Conservation (phyloP, 2,797 vertebrate genomes). For the Catharus ustulatus region DNA sequence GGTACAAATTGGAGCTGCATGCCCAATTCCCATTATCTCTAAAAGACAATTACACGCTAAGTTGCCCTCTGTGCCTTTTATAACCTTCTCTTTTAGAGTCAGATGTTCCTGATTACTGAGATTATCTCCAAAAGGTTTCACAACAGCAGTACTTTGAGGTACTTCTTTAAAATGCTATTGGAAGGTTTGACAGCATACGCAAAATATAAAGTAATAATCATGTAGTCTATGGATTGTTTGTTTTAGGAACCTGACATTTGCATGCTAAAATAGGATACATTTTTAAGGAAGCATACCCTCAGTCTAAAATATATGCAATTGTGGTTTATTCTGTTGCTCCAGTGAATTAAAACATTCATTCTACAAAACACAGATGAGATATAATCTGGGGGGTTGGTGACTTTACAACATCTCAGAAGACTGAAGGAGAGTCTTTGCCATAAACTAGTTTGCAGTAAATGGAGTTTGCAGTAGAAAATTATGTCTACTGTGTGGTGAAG, state of each 20-base stretch:
- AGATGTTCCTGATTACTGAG: conserved; percentile 53
- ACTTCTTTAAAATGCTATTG: conserved; percentile 17
- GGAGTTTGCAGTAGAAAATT: background rate
- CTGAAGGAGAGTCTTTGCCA: background rate
- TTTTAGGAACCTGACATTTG: conserved; percentile 54
- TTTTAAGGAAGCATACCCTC: conserved; percentile 40
- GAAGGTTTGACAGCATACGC: background rate
- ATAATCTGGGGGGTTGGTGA: conserved; percentile 20
- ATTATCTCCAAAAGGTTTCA: conserved; percentile 30
- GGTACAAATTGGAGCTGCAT: background rate
- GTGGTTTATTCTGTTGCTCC: conserved; percentile 20
- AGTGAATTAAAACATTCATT: conserved; percentile 58
- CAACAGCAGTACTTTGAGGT: conserved; percentile 54
- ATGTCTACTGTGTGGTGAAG: background rate
- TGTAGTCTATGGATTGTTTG: conserved; percentile 12
- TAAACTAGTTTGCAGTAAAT: background rate
- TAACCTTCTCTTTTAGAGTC: conserved; percentile 1
- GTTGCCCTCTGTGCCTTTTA: conserved; percentile 15
- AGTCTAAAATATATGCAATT: conserved; percentile 37
- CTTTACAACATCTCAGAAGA: conserved; percentile 25
- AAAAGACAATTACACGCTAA: conserved; percentile 7
- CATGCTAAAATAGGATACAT: conserved; percentile 34
- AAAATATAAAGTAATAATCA: conserved; percentile 48
- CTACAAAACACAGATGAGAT: conserved; percentile 47
- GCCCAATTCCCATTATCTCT: conserved; percentile 4